Evolutionary conservation across 2,888 invertebrate genomes (phyloP).

Genomic region (Buathra laborator): DNA sequence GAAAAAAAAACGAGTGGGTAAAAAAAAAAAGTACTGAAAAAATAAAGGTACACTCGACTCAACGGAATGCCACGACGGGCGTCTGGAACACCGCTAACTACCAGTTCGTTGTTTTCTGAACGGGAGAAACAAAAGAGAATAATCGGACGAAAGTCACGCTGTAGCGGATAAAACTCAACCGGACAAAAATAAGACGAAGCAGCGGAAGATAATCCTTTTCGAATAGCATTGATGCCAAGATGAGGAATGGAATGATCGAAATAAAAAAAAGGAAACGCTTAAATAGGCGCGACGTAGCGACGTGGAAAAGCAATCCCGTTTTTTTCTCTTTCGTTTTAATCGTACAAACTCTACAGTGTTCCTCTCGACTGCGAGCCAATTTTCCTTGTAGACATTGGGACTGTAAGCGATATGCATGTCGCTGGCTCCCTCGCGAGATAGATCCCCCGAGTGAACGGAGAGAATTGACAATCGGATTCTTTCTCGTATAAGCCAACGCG

Average conservation of each 20-base stretch:
- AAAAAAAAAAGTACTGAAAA: slow-evolving; percentile 25
- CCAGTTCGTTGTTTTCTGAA: background rate
- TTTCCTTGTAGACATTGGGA: background rate
- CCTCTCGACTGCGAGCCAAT: background rate
- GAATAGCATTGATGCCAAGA: background rate
- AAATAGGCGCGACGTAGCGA: background rate
- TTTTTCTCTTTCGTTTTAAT: background rate
- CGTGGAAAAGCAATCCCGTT: background rate
- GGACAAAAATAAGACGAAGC: too few species aligned
- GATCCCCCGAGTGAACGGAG: slow-evolving; percentile 16
- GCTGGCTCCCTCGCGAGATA: slow-evolving; percentile 13
- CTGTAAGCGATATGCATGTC: slow-evolving; percentile 18
- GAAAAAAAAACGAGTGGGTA: slow-evolving; percentile 1
- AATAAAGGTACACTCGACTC: slow-evolving; percentile 45
- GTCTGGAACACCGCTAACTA: background rate
- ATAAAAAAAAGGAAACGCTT: background rate
- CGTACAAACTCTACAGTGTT: background rate
- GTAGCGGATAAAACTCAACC: too few species aligned
- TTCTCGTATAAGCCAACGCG: background rate
- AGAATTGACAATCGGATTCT: slow-evolving; percentile 23
- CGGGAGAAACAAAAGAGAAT: background rate
- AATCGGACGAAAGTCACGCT: background rate
- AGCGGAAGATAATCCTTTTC: too few species aligned
- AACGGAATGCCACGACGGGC: slow-evolving; percentile 42
- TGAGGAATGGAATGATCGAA: background rate